Conservation (phyloP, 2,113 vertebrate species). For the Pelvicachromis taeniatus region DNA sequence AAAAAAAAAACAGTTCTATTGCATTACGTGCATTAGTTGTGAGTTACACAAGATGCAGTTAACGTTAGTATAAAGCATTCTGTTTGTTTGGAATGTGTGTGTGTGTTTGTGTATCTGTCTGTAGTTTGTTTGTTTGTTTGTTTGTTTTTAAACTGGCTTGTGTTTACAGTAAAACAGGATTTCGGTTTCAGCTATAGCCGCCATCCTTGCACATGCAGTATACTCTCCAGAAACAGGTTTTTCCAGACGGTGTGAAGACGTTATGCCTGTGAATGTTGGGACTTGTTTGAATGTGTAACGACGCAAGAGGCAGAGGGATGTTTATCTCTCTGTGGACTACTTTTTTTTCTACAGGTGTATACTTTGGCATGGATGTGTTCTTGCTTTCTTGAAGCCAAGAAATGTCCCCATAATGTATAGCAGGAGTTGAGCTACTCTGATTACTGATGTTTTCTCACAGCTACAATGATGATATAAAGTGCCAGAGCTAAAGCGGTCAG, state of each 20-base stretch:
- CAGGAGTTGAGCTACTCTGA: background rate
- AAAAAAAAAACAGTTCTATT: background rate
- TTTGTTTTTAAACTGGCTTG: background rate
- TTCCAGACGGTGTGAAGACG: background rate
- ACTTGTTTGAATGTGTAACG: constrained; percentile 1
- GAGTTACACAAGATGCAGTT: background rate
- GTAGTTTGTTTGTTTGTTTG: background rate
- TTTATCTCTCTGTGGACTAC: background rate
- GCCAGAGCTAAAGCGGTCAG: constrained; percentile 4
- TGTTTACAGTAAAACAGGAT: background rate
- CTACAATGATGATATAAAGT: background rate
- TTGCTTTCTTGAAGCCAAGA: background rate
- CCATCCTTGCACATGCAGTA: background rate
- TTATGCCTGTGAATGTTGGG: background rate
- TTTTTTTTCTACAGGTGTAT: background rate
- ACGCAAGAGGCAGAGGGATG: background rate
- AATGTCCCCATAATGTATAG: background rate
- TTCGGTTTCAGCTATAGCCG: background rate
- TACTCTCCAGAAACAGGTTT: constrained; percentile 26
- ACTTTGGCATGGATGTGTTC: background rate
- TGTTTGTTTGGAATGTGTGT: background rate
- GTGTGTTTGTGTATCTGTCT: background rate
- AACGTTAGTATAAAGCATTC: background rate
- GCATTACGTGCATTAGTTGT: background rate
- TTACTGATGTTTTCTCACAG: background rate